Evolutionary conservation across 2,113 vertebrate genomes (phyloP).

Genomic region (Poicephalus meyeri): DNA sequence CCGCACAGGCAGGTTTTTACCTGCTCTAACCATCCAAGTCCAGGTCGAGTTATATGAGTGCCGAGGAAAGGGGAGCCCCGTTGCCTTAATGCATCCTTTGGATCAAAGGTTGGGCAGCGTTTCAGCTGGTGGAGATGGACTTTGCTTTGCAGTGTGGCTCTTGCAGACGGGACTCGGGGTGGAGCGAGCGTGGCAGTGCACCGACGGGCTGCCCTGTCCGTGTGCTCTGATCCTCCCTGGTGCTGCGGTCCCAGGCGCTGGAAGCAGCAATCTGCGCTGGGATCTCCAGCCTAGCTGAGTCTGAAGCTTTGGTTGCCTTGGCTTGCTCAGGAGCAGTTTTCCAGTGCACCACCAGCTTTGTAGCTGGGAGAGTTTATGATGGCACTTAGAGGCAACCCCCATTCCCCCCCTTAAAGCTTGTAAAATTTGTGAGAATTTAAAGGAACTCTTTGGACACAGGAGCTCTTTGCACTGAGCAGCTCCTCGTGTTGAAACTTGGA

Average conservation of each 20-base stretch:
- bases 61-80: background rate
- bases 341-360: background rate
- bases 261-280: background rate
- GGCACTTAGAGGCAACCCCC: background rate
- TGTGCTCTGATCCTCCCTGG: accelerated
- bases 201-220: accelerated
- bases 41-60: accelerated
- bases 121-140: background rate
- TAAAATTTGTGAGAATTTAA: background rate
- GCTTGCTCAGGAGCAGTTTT: background rate
- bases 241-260: background rate
- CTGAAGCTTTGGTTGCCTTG: background rate
- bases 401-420: background rate
- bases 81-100: background rate
- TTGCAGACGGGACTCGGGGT: accelerated
- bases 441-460: background rate
- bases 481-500: background rate
- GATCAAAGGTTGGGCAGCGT: background rate
- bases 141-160: background rate
- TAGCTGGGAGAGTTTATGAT: background rate
- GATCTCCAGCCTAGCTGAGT: background rate
- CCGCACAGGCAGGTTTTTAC: background rate
- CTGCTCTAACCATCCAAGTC: accelerated
- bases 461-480: background rate
- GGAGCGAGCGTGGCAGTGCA: accelerated